Percentiles rank a stretch among this genome's conserved stretches.
phyloP scores from a whole-genome alignment of 2,797 vertebrate genomes.

The Knipowitschia caucasica region DNA sequence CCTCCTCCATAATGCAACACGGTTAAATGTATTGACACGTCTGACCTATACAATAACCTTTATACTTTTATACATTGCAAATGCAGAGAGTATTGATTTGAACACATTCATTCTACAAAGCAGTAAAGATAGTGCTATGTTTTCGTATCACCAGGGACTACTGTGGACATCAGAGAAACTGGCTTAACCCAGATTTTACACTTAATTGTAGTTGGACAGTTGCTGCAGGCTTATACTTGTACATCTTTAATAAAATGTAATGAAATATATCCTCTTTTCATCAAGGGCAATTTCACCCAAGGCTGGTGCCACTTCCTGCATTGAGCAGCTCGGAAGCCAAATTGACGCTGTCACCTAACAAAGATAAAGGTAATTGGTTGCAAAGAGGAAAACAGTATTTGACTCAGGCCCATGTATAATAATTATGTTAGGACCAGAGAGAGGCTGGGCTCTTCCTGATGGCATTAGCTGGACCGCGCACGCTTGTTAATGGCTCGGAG shows the following conservation, averaged over 20 bases:
- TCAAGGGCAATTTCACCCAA: slow-evolving; percentile 9
- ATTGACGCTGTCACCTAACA: slow-evolving; percentile 42
- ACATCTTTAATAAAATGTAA: slow-evolving; percentile 21
- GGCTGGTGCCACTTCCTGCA: slow-evolving; percentile 18
- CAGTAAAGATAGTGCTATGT: slow-evolving; percentile 14
- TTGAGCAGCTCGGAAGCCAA: slow-evolving; percentile 37
- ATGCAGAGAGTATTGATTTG: background rate
- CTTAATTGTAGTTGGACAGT: background rate
- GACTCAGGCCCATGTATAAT: slow-evolving; percentile 55
- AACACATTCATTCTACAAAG: background rate
- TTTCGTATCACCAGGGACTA: background rate
- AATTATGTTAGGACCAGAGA: slow-evolving; percentile 49
- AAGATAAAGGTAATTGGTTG: slow-evolving; percentile 60
- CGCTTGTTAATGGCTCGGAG: slow-evolving; percentile 59
- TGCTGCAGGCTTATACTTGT: slow-evolving; percentile 11
- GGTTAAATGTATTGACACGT: background rate
- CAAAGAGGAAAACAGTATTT: slow-evolving; percentile 53
- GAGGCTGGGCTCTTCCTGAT: slow-evolving; percentile 48
- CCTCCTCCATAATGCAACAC: background rate
- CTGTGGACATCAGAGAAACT: slow-evolving; percentile 16
- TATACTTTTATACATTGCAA: slow-evolving; percentile 2
- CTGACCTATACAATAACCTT: background rate
- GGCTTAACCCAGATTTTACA: slow-evolving; percentile 10
- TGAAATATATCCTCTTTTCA: slow-evolving; percentile 18
- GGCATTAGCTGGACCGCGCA: slow-evolving; percentile 57